These are phyloP conservation scores for Anoplophora glabripennis DNA, from an alignment of 1,140 invertebrate genomes.

Conservation along the genomic window DNA sequence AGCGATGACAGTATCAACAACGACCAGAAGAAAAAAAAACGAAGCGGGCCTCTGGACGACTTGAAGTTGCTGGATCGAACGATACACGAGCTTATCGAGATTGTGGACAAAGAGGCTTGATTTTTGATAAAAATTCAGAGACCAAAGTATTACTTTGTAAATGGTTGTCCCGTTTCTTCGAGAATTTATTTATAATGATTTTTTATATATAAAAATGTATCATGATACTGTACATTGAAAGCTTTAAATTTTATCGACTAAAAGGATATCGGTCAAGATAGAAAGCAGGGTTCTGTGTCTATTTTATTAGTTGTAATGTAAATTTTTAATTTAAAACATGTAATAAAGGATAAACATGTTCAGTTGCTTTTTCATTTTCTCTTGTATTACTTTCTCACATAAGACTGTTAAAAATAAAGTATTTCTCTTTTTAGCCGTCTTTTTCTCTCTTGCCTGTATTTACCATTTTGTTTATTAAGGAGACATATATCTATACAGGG, in stretches of 20 bases:
- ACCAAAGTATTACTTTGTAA: conserved; percentile 7
- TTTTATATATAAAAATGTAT: conserved; percentile 8
- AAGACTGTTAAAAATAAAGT: conserved; percentile 13
- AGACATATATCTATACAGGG: too few species aligned
- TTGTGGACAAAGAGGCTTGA: conserved; percentile 40
- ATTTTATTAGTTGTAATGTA: conserved; percentile 9
- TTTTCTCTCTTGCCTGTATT: too few species aligned
- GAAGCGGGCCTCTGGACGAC: conserved; percentile 28
- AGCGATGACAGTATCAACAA: conserved; percentile 33
- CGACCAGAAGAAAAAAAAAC: conserved; percentile 22
- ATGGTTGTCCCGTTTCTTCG: conserved; percentile 4
- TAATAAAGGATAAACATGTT: background rate
- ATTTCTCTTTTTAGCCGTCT: conserved; percentile 1
- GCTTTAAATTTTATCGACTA: conserved; percentile 10
- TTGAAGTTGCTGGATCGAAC: conserved; percentile 40
- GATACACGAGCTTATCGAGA: conserved; percentile 41
- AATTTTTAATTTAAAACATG: conserved; percentile 7
- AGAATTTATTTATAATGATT: conserved; percentile 3
- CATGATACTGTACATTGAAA: conserved; percentile 10
- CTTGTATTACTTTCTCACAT: conserved; percentile 4
- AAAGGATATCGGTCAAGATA: conserved; percentile 3
- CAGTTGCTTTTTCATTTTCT: background rate
- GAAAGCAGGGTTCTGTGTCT: conserved; percentile 11
- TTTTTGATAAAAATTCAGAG: conserved; percentile 12
- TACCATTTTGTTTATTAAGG: too few species aligned